Percentiles rank a stretch among this genome's conserved stretches.
phyloP scores from a whole-genome alignment of 2,113 vertebrate genomes.

The Amazona vittata region DNA sequence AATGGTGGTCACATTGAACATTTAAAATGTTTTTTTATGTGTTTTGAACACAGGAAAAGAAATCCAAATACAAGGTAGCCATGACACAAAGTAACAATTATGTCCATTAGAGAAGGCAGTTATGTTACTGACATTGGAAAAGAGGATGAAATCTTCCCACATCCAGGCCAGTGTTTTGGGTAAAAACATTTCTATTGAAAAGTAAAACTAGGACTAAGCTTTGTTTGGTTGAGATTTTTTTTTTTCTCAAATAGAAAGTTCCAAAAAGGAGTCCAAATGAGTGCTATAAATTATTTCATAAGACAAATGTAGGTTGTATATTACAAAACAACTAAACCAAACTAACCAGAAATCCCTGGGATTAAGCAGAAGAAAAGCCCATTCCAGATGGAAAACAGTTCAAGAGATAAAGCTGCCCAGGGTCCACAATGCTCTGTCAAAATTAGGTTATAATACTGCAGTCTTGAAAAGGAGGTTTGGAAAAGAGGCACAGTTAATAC shows the following conservation, averaged over 20 bases:
- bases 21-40: neutral
- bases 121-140: neutral
- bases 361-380: slow-evolving; percentile 3
- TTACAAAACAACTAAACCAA: slow-evolving; percentile 15
- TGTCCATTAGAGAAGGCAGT: neutral
- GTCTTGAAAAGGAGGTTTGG: slow-evolving; percentile 32
- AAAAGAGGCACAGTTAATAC: slow-evolving; percentile 23
- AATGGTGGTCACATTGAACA: neutral
- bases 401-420: neutral
- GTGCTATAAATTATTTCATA: slow-evolving; percentile 21
- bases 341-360: neutral
- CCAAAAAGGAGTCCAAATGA: neutral
- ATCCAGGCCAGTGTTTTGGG: neutral
- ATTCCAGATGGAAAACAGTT: slow-evolving; percentile 46
- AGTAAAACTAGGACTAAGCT: neutral
- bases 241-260: neutral
- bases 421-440: slow-evolving; percentile 37
- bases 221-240: neutral
- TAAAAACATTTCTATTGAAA: slow-evolving; percentile 1
- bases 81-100: neutral
- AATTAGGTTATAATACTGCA: slow-evolving; percentile 25
- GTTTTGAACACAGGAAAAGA: neutral
- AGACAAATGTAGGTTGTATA: neutral
- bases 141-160: neutral
- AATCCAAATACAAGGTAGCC: fast-evolving